These are phyloP conservation scores for Antidorcas marsupialis DNA, from an alignment of 2,113 vertebrate species.

Conservation along the genomic window DNA sequence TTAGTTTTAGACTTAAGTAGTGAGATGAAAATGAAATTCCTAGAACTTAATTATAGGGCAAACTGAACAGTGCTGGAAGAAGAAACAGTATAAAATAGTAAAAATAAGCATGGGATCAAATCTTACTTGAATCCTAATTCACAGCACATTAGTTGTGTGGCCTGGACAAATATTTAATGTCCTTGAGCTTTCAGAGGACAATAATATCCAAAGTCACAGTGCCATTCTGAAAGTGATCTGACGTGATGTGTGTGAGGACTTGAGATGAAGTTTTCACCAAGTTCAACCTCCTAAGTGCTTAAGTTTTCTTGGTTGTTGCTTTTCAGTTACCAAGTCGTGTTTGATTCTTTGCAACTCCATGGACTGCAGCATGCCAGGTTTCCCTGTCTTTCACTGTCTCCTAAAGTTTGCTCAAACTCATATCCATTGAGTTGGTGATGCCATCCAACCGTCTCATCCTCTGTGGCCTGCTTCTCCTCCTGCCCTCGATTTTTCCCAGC, in stretches of 20 bases:
- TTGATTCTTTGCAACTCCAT: not conserved
- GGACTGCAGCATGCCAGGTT: not conserved
- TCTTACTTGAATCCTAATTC: not conserved
- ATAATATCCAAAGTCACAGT: not conserved
- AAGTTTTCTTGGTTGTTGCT: not conserved
- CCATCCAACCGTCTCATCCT: not conserved
- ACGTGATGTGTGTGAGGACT: not conserved
- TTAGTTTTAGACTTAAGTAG: not conserved
- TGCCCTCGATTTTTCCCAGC: not conserved
- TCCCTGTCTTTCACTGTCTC: not conserved
- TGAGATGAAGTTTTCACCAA: not conserved
- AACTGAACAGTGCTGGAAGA: not conserved
- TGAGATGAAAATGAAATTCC: conserved; percentile 10
- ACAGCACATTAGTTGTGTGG: not conserved
- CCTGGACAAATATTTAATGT: not conserved
- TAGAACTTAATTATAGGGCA: not conserved
- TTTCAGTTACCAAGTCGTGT: not conserved
- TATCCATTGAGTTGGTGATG: not conserved
- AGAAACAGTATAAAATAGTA: not conserved
- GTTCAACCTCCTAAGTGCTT: not conserved
- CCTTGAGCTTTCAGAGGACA: not conserved
- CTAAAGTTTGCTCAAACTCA: not conserved
- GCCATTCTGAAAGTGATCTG: not conserved
- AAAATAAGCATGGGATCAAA: not conserved
- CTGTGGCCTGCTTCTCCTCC: not conserved